Percentiles rank a stretch among this genome's conserved stretches.
Conservation (phyloP, 2,797 vertebrate genomes). For the Hydrolagus colliei region DNA sequence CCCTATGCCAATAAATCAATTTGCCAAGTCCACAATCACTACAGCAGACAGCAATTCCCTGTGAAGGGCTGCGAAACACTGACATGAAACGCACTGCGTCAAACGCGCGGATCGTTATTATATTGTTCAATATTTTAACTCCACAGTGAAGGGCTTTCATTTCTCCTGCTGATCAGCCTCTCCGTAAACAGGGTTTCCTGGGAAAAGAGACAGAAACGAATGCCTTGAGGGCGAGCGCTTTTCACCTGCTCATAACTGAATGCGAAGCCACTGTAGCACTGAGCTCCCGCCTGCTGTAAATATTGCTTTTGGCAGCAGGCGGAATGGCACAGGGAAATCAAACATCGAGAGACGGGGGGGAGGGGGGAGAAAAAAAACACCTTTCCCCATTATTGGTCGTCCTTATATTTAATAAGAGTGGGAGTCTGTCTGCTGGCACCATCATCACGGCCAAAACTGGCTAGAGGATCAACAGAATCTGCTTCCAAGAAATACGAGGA, state of each 20-base stretch:
- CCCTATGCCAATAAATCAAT: too few species aligned
- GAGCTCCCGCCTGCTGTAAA: constrained; percentile 34
- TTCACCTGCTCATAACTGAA: neutral
- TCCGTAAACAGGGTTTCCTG: too few species aligned
- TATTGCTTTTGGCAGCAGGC: constrained; percentile 38
- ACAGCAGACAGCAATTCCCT: too few species aligned
- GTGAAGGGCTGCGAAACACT: too few species aligned
- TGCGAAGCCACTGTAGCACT: neutral
- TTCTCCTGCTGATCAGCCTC: too few species aligned
- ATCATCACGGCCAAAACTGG: constrained; percentile 34
- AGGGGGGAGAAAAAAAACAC: constrained; percentile 33
- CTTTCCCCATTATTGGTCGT: constrained; percentile 26
- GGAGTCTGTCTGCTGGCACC: neutral
- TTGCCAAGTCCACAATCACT: too few species aligned
- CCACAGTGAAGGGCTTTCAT: too few species aligned
- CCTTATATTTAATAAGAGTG: constrained; percentile 28
- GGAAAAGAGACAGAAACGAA: too few species aligned
- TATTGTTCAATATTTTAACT: too few species aligned
- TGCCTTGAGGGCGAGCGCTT: neutral
- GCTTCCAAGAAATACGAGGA: constrained; percentile 2
- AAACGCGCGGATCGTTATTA: too few species aligned
- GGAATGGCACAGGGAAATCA: constrained; percentile 41
- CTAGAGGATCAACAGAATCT: constrained; percentile 35
- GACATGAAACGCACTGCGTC: too few species aligned
- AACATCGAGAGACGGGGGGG: constrained; percentile 34